phyloP scores from a whole-genome alignment of 2,888 invertebrate genomes.

The Eupithecia subumbrata region DNA sequence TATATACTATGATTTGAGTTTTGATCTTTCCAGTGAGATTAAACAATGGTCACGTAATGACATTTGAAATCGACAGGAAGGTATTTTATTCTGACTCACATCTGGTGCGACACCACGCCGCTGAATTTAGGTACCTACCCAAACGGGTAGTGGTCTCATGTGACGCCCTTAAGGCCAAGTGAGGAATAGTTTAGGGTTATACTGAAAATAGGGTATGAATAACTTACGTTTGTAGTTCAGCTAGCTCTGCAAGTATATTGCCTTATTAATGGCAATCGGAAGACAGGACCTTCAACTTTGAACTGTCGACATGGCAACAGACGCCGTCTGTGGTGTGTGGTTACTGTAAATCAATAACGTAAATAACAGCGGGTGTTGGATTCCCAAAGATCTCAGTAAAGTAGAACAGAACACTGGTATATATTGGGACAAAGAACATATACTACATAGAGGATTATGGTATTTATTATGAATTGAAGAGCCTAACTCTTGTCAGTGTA shows the following conservation, averaged over 20 bases:
- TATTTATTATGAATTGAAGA: too few relatives aligned
- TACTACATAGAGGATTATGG: too few relatives aligned
- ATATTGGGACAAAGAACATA: too few relatives aligned
- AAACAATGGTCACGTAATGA: too few relatives aligned
- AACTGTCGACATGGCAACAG: slow-evolving; percentile 10
- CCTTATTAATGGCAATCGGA: slow-evolving; percentile 15
- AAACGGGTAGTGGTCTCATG: neutral
- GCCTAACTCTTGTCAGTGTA: too few relatives aligned
- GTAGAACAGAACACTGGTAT: neutral
- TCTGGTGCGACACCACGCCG: neutral
- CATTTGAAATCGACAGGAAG: too few relatives aligned
- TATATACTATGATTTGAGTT: too few relatives aligned
- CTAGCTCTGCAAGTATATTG: slow-evolving; percentile 21
- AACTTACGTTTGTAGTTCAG: slow-evolving; percentile 19
- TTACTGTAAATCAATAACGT: neutral
- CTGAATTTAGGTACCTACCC: neutral
- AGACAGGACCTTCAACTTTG: slow-evolving; percentile 1
- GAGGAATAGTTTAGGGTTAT: slow-evolving; percentile 20
- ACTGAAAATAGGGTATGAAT: slow-evolving; percentile 23
- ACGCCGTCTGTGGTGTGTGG: neutral
- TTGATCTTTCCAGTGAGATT: too few relatives aligned
- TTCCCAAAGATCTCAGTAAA: neutral
- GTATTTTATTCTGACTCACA: too few relatives aligned
- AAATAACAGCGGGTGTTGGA: neutral
- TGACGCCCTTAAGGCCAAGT: neutral